A percentile compares a stretch with the other conserved stretches of the same genome.
phyloP scores from a whole-genome alignment of 2,888 invertebrate species.

The Sesia bembeciformis region DNA sequence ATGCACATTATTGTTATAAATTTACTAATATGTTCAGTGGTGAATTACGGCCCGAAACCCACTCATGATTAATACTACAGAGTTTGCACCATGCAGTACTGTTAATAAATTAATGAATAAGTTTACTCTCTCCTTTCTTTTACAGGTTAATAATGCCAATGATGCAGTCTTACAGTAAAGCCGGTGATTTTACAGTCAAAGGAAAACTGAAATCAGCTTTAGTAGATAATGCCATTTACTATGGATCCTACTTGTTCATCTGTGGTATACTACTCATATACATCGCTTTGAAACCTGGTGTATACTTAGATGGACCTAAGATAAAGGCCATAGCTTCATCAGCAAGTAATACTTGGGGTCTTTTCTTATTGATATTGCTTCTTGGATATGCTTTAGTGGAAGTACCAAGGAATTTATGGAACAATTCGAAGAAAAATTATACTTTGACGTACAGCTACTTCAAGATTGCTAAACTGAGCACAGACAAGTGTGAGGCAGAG shows the following conservation, averaged over 20 bases:
- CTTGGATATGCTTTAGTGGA: slow-evolving; percentile 97
- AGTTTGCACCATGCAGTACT: too few species aligned
- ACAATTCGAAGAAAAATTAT: slow-evolving; percentile 89
- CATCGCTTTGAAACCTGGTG: slow-evolving; percentile 91
- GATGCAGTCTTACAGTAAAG: slow-evolving; percentile 99
- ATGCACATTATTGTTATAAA: too few species aligned
- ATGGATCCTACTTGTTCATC: slow-evolving; percentile 95
- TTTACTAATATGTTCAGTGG: too few species aligned
- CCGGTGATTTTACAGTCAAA: slow-evolving; percentile 96
- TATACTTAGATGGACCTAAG: slow-evolving; percentile 91
- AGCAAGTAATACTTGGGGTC: slow-evolving; percentile 99
- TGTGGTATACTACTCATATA: slow-evolving; percentile 96
- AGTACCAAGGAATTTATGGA: slow-evolving; percentile 94
- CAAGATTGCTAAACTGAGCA: slow-evolving; percentile 93
- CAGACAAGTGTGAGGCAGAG: slow-evolving; percentile 97
- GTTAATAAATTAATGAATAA: too few species aligned
- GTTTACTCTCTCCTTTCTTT: slow-evolving; percentile 10
- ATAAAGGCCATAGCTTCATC: slow-evolving; percentile 97
- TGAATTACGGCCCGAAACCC: too few species aligned
- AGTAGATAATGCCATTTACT: slow-evolving; percentile 98
- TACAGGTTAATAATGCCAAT: slow-evolving; percentile 94
- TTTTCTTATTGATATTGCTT: slow-evolving; percentile 93
- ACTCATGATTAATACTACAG: too few species aligned
- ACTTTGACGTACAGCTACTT: slow-evolving; percentile 92
- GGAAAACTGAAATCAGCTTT: slow-evolving; percentile 96